Conservation (phyloP, 2,888 invertebrate species). For the Drosophila mimica region DNA sequence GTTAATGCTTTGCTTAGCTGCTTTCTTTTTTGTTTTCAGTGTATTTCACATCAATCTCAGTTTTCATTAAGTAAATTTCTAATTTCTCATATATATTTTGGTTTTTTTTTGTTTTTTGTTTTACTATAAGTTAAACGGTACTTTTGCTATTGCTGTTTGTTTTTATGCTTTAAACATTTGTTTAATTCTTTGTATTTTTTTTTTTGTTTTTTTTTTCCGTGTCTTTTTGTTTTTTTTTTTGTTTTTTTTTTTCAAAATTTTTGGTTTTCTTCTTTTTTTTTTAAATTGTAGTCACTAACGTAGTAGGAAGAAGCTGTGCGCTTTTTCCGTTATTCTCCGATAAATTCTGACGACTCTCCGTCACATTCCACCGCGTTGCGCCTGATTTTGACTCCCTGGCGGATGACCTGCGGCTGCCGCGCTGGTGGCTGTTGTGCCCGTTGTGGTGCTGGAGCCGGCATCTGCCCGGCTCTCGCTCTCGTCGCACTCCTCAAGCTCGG, state of each 20-base stretch:
- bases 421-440: conserved; percentile 55
- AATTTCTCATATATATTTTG: conserved; percentile 40
- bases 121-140: conserved; percentile 73
- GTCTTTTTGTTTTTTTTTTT: conserved; percentile 50
- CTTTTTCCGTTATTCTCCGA: conserved; percentile 95
- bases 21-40: conserved; percentile 49
- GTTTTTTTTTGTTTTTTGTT: conserved; percentile 41
- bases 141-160: conserved; percentile 72
- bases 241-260: conserved; percentile 33
- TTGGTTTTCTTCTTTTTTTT: conserved; percentile 44
- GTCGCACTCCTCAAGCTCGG: conserved; percentile 89
- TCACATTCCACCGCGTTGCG: conserved; percentile 92
- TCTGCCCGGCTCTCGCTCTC: conserved; percentile 83
- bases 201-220: conserved; percentile 40
- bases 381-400: conserved; percentile 86
- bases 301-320: conserved; percentile 95
- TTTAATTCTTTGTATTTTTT: conserved; percentile 47
- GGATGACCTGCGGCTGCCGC: conserved; percentile 71
- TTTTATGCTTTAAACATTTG: conserved; percentile 71
- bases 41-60: conserved; percentile 66
- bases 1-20: conserved; percentile 42
- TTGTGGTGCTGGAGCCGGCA: conserved; percentile 64
- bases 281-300: conserved; percentile 87
- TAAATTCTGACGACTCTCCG: conserved; percentile 96
- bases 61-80: conserved; percentile 64